These are phyloP conservation scores for Drosophila nr. fundita DNA, from an alignment of 2,888 invertebrate species.

Conservation along the genomic window DNA sequence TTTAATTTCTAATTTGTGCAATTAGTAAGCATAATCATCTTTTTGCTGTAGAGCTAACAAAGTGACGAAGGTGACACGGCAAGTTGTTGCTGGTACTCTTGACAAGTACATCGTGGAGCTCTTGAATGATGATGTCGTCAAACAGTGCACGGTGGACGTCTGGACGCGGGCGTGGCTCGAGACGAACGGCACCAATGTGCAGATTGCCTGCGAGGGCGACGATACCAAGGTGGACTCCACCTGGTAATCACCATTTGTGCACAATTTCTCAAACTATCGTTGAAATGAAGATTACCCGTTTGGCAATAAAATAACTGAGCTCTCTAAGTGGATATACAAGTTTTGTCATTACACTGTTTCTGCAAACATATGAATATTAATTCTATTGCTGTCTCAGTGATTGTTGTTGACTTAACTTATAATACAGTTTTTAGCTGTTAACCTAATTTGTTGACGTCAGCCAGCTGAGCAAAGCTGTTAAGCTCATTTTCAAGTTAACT, in stretches of 20 bases:
- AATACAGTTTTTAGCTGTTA: not conserved
- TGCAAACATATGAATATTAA: not conserved
- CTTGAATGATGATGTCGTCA: not conserved
- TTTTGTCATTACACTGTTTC: not conserved
- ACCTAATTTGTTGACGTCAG: not conserved
- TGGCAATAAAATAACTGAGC: not conserved
- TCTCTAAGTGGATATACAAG: not conserved
- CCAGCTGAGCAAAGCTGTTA: not conserved
- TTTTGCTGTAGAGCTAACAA: slow-evolving; percentile 43
- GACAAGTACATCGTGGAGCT: slow-evolving; percentile 35
- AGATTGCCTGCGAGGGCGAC: not conserved
- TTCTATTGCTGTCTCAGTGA: not conserved
- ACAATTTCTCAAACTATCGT: not conserved
- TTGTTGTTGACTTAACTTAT: not conserved
- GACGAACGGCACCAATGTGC: not conserved
- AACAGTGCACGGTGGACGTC: not conserved
- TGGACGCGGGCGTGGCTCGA: not conserved
- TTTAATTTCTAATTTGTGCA: not conserved
- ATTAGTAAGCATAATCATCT: not conserved
- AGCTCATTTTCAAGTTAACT: not conserved
- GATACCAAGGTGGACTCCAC: not conserved
- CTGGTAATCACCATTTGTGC: not conserved
- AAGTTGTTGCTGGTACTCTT: slow-evolving; percentile 62
- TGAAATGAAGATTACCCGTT: too few relatives aligned
- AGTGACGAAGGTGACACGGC: slow-evolving; percentile 61